These are phyloP conservation scores for Natator depressus DNA, from an alignment of 2,113 vertebrate genomes.

Conservation along the genomic window DNA sequence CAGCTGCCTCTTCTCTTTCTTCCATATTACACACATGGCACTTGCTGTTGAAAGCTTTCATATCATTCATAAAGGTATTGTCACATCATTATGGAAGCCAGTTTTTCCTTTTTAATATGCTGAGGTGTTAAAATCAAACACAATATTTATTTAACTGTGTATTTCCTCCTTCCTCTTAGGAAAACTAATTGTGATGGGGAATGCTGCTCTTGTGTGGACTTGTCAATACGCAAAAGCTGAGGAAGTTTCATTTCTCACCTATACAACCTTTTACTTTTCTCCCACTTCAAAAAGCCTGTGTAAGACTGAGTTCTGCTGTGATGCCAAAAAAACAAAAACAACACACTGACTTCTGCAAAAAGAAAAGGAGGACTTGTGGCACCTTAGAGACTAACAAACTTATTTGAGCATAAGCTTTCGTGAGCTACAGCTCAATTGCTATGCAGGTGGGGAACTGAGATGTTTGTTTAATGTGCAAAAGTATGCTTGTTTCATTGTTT, in stretches of 20 bases:
- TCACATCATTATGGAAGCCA: not conserved
- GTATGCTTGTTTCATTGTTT: not conserved
- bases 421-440: not conserved
- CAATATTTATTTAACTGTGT: not conserved
- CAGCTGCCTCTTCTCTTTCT: constrained; percentile 20
- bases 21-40: not conserved
- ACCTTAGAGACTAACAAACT: no score
- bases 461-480: not conserved
- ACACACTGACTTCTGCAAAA: not conserved
- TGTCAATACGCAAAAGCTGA: constrained; percentile 2
- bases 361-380: no score
- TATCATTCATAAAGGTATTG: not conserved
- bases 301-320: not conserved
- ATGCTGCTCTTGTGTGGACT: not conserved
- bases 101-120: not conserved
- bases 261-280: not conserved
- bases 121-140: not conserved
- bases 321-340: not conserved
- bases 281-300: not conserved
- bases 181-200: not conserved
- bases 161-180: not conserved
- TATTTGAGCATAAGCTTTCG: no score
- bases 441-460: not conserved
- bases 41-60: not conserved
- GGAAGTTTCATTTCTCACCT: constrained; percentile 1